Evolutionary conservation across 2,888 invertebrate species (phyloP).

Genomic region (Caenorhabditis uteleia): DNA sequence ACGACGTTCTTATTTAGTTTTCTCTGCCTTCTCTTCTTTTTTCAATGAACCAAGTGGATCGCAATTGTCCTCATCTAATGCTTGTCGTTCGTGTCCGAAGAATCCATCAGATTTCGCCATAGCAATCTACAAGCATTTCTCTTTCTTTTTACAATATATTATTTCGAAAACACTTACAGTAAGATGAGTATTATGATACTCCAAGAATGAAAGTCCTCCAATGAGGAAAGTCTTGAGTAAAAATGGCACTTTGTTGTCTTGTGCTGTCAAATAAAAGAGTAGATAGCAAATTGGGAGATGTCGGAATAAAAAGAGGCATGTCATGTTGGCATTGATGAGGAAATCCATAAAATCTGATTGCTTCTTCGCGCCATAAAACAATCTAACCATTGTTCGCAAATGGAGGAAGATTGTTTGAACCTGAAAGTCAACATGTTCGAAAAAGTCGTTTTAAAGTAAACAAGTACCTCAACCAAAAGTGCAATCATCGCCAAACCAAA

Average conservation of each 20-base stretch:
- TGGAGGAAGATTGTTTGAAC: constrained; percentile 56
- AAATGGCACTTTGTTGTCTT: constrained; percentile 49
- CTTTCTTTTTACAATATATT: no score
- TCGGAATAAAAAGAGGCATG: constrained; percentile 51
- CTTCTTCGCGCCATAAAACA: constrained; percentile 38
- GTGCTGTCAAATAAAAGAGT: constrained; percentile 42
- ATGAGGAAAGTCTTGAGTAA: constrained; percentile 42
- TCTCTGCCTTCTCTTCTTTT: constrained; percentile 24
- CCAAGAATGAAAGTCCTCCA: constrained; percentile 50
- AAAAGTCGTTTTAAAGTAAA: not conserved
- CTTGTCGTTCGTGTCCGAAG: constrained; percentile 51
- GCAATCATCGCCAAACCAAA: constrained; percentile 58
- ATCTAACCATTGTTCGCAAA: constrained; percentile 49
- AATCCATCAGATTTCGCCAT: constrained; percentile 57
- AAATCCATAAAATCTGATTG: constrained; percentile 31
- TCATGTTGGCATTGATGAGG: constrained; percentile 53
- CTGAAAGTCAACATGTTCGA: constrained; percentile 8
- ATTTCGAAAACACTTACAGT: constrained; percentile 42
- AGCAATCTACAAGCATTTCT: constrained; percentile 35
- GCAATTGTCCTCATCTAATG: constrained; percentile 50
- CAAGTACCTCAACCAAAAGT: constrained; percentile 49
- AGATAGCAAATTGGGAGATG: constrained; percentile 53
- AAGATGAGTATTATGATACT: constrained; percentile 57
- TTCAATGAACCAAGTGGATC: constrained; percentile 57
- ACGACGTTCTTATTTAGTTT: no score